phyloP scores from a whole-genome alignment of 2,113 vertebrate genomes.

The Myotis lucifugus region DNA sequence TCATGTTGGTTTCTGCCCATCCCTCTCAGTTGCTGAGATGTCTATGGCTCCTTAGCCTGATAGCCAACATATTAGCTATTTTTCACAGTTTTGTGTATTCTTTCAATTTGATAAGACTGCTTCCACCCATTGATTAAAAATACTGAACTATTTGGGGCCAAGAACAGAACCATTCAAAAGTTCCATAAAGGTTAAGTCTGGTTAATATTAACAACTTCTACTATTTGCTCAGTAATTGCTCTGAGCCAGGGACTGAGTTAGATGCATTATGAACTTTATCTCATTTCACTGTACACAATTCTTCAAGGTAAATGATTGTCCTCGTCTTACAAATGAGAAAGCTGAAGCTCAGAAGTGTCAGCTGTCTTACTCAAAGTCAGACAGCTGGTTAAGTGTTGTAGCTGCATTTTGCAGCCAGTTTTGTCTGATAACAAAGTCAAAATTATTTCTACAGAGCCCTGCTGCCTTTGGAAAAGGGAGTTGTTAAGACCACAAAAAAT shows the following conservation, averaged over 20 bases:
- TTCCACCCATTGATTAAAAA: conserved; percentile 50
- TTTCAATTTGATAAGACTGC: conserved; percentile 56
- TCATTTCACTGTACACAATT: not conserved
- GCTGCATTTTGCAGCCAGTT: not conserved
- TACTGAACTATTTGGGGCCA: conserved; percentile 31
- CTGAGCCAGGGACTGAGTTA: conserved; percentile 15
- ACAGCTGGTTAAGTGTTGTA: not conserved
- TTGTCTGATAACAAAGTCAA: not conserved
- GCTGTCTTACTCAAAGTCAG: not conserved
- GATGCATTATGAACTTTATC: not conserved
- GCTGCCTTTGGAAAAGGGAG: not conserved
- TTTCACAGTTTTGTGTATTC: conserved; percentile 55
- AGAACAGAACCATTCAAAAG: conserved; percentile 53
- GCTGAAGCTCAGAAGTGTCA: not conserved
- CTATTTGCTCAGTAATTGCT: conserved; percentile 49
- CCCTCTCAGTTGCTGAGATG: conserved; percentile 24
- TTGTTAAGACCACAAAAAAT: not conserved
- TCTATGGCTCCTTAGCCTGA: conserved; percentile 47
- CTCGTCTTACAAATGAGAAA: conserved; percentile 17
- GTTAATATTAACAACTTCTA: conserved; percentile 53
- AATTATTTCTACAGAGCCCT: not conserved
- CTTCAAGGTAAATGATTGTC: not conserved
- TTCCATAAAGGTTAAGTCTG: conserved; percentile 45
- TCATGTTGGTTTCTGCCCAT: conserved; percentile 35
- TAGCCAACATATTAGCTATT: conserved; percentile 26